Conservation (phyloP, 2,113 vertebrate species). For the Saguinus imperator region DNA sequence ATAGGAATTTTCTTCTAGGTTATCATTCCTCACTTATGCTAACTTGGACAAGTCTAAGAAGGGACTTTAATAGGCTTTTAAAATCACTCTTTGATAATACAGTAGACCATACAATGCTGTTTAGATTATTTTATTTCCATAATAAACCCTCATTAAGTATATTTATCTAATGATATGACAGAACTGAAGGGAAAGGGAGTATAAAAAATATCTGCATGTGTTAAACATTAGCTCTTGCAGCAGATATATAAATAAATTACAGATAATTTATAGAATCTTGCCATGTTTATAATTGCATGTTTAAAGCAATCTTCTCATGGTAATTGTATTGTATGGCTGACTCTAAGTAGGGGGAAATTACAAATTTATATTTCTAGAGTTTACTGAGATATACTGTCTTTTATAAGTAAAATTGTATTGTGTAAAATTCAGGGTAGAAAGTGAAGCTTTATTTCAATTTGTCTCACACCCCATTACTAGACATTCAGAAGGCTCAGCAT, state of each 20-base stretch:
- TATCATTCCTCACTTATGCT: slow-evolving; percentile 65
- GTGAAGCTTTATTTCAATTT: slow-evolving; percentile 78
- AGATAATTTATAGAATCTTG: slow-evolving; percentile 76
- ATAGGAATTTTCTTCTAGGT: slow-evolving; percentile 73
- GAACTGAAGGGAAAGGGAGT: slow-evolving; percentile 49
- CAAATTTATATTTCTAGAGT: slow-evolving; percentile 76
- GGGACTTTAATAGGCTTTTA: slow-evolving; percentile 72
- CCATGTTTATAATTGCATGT: slow-evolving; percentile 77
- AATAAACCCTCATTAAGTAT: slow-evolving; percentile 71
- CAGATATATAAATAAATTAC: slow-evolving; percentile 66
- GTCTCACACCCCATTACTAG: slow-evolving; percentile 70
- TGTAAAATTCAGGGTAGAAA: slow-evolving; percentile 72
- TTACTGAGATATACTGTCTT: slow-evolving; percentile 70
- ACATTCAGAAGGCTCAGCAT: slow-evolving; percentile 72
- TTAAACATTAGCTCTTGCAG: slow-evolving; percentile 66
- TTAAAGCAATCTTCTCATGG: slow-evolving; percentile 75
- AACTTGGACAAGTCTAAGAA: slow-evolving; percentile 76
- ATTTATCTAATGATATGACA: slow-evolving; percentile 64
- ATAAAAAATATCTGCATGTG: slow-evolving; percentile 66
- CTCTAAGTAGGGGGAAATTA: slow-evolving; percentile 69
- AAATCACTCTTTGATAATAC: slow-evolving; percentile 73
- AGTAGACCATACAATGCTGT: slow-evolving; percentile 56
- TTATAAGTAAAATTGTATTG: slow-evolving; percentile 80
- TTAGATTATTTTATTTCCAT: slow-evolving; percentile 71
- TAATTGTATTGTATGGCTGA: slow-evolving; percentile 70